Percentiles rank a stretch among this genome's conserved stretches.
Evolutionary conservation across 1,140 invertebrate genomes (phyloP).

Genomic region (Microvelia longipes): DNA sequence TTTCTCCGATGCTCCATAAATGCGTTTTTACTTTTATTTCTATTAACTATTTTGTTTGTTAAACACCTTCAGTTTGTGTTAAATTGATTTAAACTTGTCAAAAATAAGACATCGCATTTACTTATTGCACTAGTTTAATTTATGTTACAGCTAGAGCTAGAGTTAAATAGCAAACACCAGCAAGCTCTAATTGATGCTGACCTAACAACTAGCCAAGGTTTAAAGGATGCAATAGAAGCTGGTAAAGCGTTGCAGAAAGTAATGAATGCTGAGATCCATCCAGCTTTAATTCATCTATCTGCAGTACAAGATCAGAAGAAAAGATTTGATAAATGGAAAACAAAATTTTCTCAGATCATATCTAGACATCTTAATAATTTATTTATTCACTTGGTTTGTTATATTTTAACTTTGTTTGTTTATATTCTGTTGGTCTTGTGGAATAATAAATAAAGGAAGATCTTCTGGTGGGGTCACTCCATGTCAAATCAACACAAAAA

Average conservation of each 20-base stretch:
- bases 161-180: conserved; percentile 54
- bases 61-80: no score
- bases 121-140: background rate
- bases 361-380: conserved; percentile 80
- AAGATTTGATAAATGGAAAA: conserved; percentile 64
- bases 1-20: no score
- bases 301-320: conserved; percentile 80
- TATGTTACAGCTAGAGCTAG: conserved; percentile 46
- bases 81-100: no score
- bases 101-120: no score
- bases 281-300: conserved; percentile 46
- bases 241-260: conserved; percentile 63
- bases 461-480: no score
- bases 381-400: conserved; percentile 68
- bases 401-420: conserved; percentile 2
- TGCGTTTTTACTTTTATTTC: no score
- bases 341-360: conserved; percentile 68
- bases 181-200: conserved; percentile 56
- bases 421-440: background rate
- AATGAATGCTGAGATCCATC: conserved; percentile 51
- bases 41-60: no score
- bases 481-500: no score
- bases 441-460: background rate
- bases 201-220: conserved; percentile 47
- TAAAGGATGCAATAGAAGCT: conserved; percentile 59